phyloP scores from a whole-genome alignment of 2,888 invertebrate species.

The Phrixothrix hirtus region DNA sequence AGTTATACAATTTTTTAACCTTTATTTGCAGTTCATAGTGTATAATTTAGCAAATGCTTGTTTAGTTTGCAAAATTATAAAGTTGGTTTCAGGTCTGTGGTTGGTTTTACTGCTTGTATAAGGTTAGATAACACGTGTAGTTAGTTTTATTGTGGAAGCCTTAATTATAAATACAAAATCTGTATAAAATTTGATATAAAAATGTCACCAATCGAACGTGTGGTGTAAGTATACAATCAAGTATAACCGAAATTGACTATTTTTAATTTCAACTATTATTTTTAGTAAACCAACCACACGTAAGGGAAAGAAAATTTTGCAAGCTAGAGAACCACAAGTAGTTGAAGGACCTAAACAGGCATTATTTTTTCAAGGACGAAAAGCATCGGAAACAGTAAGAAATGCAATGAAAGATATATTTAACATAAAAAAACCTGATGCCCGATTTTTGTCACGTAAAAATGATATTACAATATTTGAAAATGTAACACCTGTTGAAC shows the following conservation, averaged over 20 bases:
- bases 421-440: constrained; percentile 84
- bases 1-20: background rate
- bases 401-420: constrained; percentile 84
- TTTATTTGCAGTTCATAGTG: background rate
- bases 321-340: constrained; percentile 82
- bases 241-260: background rate
- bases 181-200: constrained; percentile 23
- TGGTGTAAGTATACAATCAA: constrained; percentile 50
- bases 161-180: background rate
- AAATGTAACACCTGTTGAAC: constrained; percentile 80
- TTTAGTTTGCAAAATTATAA: background rate
- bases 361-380: constrained; percentile 83
- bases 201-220: constrained; percentile 55
- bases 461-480: constrained; percentile 94
- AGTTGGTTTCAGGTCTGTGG: too few relatives aligned
- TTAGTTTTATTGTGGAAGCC: background rate
- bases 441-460: constrained; percentile 73
- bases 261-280: constrained; percentile 3
- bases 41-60: background rate
- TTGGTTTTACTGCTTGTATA: background rate
- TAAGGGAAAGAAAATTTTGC: constrained; percentile 81
- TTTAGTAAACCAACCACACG: constrained; percentile 86
- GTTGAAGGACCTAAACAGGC: constrained; percentile 85
- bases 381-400: constrained; percentile 71
- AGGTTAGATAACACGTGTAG: background rate